Evolutionary conservation across 2,797 vertebrate genomes (phyloP).

Genomic region (Loriculus beryllinus): DNA sequence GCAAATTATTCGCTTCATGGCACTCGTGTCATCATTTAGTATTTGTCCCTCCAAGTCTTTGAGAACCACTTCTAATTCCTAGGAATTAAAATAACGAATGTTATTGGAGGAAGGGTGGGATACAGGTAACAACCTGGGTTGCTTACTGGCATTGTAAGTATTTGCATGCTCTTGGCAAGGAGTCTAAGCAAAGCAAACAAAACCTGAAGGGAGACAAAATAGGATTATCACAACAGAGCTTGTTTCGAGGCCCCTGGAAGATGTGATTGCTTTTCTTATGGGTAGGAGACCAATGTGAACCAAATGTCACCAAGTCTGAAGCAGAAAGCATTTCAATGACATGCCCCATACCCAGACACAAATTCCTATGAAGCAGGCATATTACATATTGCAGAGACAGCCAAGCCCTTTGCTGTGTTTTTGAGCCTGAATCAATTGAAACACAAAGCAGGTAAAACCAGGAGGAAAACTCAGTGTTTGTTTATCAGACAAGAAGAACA

Average conservation of each 20-base stretch:
- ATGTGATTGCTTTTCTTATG: neutral
- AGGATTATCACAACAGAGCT: neutral
- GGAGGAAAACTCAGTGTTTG: neutral
- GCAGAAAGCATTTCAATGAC: neutral
- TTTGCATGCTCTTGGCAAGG: neutral
- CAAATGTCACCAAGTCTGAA: neutral
- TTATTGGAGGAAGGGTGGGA: neutral
- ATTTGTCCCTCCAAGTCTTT: neutral
- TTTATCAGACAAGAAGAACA: slow-evolving; percentile 2
- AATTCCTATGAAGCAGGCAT: neutral
- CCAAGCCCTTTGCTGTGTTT: neutral
- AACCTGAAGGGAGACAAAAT: neutral
- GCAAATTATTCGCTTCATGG: neutral
- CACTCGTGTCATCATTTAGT: neutral
- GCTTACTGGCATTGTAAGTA: neutral
- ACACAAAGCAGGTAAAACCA: neutral
- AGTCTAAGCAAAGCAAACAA: neutral
- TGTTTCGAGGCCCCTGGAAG: neutral
- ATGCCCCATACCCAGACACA: neutral
- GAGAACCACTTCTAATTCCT: neutral
- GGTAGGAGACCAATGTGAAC: neutral
- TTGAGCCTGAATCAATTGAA: neutral
- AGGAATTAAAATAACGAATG: neutral
- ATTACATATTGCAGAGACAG: neutral
- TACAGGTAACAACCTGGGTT: neutral